Conservation (phyloP, 2,797 vertebrate genomes). For the Notolabrus celidotus region DNA sequence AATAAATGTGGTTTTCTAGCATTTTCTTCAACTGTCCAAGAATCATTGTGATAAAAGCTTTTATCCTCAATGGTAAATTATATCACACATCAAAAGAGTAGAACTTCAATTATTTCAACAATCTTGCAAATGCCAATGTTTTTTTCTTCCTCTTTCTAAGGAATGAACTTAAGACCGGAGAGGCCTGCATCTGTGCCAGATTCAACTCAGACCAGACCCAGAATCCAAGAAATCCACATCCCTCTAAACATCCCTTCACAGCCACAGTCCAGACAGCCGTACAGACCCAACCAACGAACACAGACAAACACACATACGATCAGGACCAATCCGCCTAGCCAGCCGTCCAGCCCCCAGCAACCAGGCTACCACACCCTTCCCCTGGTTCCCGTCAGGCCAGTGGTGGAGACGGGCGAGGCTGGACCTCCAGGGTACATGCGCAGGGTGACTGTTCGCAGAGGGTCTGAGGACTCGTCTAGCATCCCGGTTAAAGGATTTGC, state of each 20-base stretch:
- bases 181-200: constrained; percentile 63
- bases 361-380: constrained; percentile 44
- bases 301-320: constrained; percentile 68
- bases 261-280: constrained; percentile 52
- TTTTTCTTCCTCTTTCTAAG: constrained; percentile 53
- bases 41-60: neutral
- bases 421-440: constrained; percentile 91
- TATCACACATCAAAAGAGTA: neutral
- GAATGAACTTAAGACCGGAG: constrained; percentile 68
- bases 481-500: constrained; percentile 87
- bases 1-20: neutral
- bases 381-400: constrained; percentile 64
- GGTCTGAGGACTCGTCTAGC: constrained; percentile 68
- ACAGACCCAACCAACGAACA: constrained; percentile 45
- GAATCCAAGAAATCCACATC: constrained; percentile 81
- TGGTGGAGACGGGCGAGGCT: constrained; percentile 91
- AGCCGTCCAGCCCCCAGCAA: constrained; percentile 66
- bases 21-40: constrained; percentile 16
- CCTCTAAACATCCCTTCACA: constrained; percentile 73
- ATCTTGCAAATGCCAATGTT: constrained; percentile 1
- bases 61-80: neutral
- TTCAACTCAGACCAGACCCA: constrained; percentile 56
- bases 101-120: constrained; percentile 16
- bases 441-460: constrained; percentile 76
- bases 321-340: constrained; percentile 55